Conservation (phyloP, 1,140 invertebrate genomes). For the Nylanderia fulva region DNA sequence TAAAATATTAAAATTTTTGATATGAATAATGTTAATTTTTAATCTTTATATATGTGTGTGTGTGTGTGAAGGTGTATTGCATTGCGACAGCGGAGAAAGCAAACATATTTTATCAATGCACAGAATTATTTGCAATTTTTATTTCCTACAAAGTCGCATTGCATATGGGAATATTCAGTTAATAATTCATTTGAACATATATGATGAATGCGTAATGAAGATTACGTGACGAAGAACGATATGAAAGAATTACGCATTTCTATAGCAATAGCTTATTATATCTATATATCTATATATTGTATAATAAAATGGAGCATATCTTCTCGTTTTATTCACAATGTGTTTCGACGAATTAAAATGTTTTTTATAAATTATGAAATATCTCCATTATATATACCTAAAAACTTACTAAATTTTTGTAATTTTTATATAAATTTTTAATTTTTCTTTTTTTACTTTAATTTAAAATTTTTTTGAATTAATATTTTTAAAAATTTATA, state of each 20-base stretch:
- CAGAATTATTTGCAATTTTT: conserved; percentile 7
- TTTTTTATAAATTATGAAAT: background rate
- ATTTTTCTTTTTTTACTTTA: too few relatives aligned
- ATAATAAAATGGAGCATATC: background rate
- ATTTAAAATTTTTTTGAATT: too few relatives aligned
- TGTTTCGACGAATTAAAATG: background rate
- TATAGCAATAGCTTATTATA: background rate
- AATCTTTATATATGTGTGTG: background rate
- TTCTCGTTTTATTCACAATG: background rate
- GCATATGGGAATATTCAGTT: background rate
- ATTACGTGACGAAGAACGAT: background rate
- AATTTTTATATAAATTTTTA: too few relatives aligned
- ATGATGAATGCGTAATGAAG: conserved; percentile 32
- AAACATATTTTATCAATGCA: background rate
- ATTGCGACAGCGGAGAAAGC: too few relatives aligned
- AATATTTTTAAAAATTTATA: too few relatives aligned
- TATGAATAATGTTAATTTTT: background rate
- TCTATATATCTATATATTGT: too few relatives aligned
- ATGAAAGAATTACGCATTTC: conserved; percentile 8
- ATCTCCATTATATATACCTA: too few relatives aligned
- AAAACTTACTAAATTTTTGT: too few relatives aligned
- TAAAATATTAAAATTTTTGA: too few relatives aligned
- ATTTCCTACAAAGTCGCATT: background rate
- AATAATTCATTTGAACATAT: conserved; percentile 11
- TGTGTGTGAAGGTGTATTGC: background rate